These are phyloP conservation scores for Colletes collaris DNA, from an alignment of 2,888 invertebrate genomes.

Conservation along the genomic window DNA sequence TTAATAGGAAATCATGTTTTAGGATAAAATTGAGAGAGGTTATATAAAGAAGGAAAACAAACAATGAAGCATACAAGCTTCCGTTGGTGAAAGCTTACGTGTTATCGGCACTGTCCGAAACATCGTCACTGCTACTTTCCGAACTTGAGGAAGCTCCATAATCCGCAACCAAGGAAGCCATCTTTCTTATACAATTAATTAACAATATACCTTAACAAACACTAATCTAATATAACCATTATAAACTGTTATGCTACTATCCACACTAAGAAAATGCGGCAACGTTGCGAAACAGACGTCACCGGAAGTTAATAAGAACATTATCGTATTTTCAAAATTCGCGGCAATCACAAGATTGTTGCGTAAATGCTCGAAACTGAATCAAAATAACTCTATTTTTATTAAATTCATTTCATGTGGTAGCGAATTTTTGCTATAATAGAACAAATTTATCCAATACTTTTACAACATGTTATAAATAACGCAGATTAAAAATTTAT, in stretches of 20 bases:
- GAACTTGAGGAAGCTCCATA: conserved; percentile 86
- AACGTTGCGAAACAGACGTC: conserved; percentile 57
- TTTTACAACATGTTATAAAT: no score
- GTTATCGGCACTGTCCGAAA: conserved; percentile 75
- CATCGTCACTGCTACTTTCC: conserved; percentile 83
- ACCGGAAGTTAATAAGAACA: conserved; percentile 45
- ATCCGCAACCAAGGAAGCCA: conserved; percentile 88
- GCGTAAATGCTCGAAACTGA: conserved; percentile 5
- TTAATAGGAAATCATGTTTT: neutral
- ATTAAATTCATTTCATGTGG: neutral
- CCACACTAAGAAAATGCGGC: conserved; percentile 56
- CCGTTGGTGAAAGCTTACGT: conserved; percentile 75
- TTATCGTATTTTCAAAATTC: conserved; percentile 23
- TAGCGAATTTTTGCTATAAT: neutral
- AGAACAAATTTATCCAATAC: neutral
- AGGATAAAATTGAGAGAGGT: conserved; percentile 29
- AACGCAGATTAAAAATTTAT: neutral
- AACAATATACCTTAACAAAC: conserved; percentile 62
- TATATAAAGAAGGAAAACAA: conserved; percentile 51
- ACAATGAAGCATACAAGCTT: conserved; percentile 42
- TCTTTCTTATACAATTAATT: conserved; percentile 73
- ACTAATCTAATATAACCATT: conserved; percentile 69
- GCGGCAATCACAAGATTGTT: conserved; percentile 25
- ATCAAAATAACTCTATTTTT: conserved; percentile 1
- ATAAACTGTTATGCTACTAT: conserved; percentile 55